Base-by-base conservation (phyloP, 2,113 vertebrate species). In the Danio rerio region DNA sequence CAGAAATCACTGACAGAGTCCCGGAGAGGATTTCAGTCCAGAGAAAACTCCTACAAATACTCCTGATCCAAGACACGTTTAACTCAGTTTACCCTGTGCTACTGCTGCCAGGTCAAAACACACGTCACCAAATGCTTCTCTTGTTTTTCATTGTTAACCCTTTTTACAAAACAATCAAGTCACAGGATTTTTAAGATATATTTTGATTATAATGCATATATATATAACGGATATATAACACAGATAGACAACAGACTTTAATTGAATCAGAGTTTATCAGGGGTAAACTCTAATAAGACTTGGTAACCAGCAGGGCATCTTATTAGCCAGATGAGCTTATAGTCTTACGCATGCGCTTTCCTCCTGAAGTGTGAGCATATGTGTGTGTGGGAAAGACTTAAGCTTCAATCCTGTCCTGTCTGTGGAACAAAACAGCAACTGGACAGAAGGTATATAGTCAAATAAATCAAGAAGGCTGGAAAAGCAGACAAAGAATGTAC, bases 241-340 rank as follows among this genome's bases (percentile, higher is more conserved):
- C 31, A 31, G 31, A 31, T 2, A 2, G 31, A 31, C 31, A 31
- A 31, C 31, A 31, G 31, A 31, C 31, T 31, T 31, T 3, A 31
- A 31, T 31, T 20, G 18, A 53, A 52, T 18, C 21, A 47, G 7
- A 68, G 69, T 50, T 42, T 15, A 70, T 3, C 6, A n/a, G n/a
- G 3, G 55, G 9, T 11, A 68, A 31, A 62, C 3, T 31, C 31
- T 31, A 31, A 31, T 31, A 55, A 40, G 42, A 81, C 40, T 78
- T 85, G 87, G 47, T 85, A 89, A 78, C 85, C 90, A 87, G 88
- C 80, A 81, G 85, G 81, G 83, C 86, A 87, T 80, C 78, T 92
- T 93, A 95, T 96, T 96, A 96, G 88, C 88, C 90, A 94, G 94
- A 97, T 94, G 91, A 95, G 96, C 94, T 98, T 96, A 97, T 93